Evolutionary conservation across 1,140 invertebrate species (phyloP), one percentile per base, ranked within the genome.

Genomic region (Grapholita molesta): DNA sequence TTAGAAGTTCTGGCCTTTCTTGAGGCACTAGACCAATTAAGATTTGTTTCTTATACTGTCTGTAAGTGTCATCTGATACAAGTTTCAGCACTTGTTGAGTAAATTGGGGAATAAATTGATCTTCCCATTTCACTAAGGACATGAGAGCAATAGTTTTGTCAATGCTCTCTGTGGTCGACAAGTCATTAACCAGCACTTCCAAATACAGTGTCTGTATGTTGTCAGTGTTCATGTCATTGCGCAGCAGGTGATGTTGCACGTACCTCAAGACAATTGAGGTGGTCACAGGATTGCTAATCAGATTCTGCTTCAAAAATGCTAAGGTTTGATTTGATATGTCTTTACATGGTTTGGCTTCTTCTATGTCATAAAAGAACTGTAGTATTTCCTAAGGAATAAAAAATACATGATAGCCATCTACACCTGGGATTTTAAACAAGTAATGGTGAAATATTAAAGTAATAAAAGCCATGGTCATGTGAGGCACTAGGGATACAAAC

Each of bases 1-100:
- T 79, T 35, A 90, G 66, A 3, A 90, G 76, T 52, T 89, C 78
- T 65, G 89, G 86, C 53, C 69, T 84, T 0, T 78, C 70, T 61
- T 88, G 86, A n/a, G 83, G 76, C 24, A 90, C 72, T 11, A 91
- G 74, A 33, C 85, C 86, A 0, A 91, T 78, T 11, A 91, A 71
- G 30, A 91, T 84, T 77, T 89, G 88, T 72, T 91, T 91, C 68
- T 80, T 84, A 25, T 84, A 82, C 71, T 89, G 89, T 67, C 80
- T 83, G 35, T 79, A 88, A 35, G 68, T 67, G 48, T 90, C 88
- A 65, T 80, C 79, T 33, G 81, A 79, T 52, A 89, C 75, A 42
- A 76, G 78, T 64, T 77, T 84, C 11, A 91, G 69, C 35, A 90
- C 77, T 42, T 88, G 70, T 57, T 84, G 76, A 6, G 73, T 72